Percentiles rank a stretch among this genome's conserved stretches.
Conservation (phyloP, 2,113 vertebrate species). For the Merops nubicus region DNA sequence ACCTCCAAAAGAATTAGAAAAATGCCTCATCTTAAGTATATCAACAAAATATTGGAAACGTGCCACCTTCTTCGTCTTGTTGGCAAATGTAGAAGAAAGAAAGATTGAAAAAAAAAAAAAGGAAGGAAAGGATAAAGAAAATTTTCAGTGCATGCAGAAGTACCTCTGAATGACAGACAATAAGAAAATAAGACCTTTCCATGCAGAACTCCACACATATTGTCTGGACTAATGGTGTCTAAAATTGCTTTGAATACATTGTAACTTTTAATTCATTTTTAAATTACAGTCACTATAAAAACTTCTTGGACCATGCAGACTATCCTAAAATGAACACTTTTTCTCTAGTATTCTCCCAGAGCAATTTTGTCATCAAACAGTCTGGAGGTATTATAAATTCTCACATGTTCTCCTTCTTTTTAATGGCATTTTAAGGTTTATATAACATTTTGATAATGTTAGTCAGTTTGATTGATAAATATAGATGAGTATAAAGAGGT, state of each 20-base stretch:
- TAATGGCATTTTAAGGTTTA: not conserved
- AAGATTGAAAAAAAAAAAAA: not conserved
- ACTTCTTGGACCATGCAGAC: not conserved
- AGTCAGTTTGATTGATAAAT: not conserved
- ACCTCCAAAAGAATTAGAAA: not conserved
- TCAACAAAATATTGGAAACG: not conserved
- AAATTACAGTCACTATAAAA: constrained; percentile 36
- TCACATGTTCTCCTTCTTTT: not conserved
- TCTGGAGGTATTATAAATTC: not conserved
- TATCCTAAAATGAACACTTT: not conserved
- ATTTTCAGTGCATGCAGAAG: not conserved
- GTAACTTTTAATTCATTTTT: constrained; percentile 36
- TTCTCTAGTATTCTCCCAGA: not conserved
- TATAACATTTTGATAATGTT: too few relatives aligned
- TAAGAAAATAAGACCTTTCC: not conserved
- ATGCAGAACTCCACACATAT: constrained; percentile 24
- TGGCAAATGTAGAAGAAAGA: not conserved
- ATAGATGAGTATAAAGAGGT: not conserved
- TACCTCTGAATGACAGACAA: constrained; percentile 17
- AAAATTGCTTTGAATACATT: constrained; percentile 21
- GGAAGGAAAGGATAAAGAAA: not conserved
- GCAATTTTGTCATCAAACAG: not conserved
- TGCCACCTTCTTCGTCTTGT: not conserved
- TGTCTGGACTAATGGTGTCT: constrained; percentile 30
- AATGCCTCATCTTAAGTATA: not conserved